Evolutionary conservation across 2,888 invertebrate species (phyloP).

Genomic region (Polyommatus iphigenia): DNA sequence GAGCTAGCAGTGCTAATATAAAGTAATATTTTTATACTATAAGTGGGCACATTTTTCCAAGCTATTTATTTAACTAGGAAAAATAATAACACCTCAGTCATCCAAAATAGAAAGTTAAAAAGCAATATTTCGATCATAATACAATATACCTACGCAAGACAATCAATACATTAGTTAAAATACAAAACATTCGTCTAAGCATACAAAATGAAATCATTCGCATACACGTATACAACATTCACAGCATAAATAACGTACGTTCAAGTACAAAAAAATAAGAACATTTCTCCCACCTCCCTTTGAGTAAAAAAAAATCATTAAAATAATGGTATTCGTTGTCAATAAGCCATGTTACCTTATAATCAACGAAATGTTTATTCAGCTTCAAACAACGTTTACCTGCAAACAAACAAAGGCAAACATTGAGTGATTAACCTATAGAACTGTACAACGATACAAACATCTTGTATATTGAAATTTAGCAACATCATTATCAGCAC

Average conservation of each 20-base stretch:
- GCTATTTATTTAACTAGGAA: too few relatives aligned
- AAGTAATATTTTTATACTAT: background rate
- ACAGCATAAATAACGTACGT: background rate
- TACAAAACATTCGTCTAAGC: background rate
- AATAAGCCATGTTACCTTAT: conserved; percentile 28
- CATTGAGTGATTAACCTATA: conserved; percentile 32
- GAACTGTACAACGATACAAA: conserved; percentile 11
- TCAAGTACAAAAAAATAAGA: background rate
- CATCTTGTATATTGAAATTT: conserved; percentile 24
- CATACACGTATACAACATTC: conserved; percentile 1
- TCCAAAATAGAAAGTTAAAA: too few relatives aligned
- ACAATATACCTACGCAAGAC: background rate
- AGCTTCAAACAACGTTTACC: conserved; percentile 38
- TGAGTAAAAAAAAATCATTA: conserved; percentile 8
- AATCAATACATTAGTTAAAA: background rate
- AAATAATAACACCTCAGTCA: too few relatives aligned
- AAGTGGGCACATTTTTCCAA: background rate
- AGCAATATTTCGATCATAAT: too few relatives aligned
- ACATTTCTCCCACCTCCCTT: background rate
- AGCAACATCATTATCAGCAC: conserved; percentile 6
- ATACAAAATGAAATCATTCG: conserved; percentile 13
- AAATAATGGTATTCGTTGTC: conserved; percentile 2
- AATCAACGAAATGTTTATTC: conserved; percentile 27
- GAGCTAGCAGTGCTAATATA: background rate
- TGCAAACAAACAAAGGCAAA: conserved; percentile 39